These are phyloP conservation scores for Amblyopsis hoosieri DNA, from an alignment of 2,797 vertebrate genomes.

Conservation along the genomic window DNA sequence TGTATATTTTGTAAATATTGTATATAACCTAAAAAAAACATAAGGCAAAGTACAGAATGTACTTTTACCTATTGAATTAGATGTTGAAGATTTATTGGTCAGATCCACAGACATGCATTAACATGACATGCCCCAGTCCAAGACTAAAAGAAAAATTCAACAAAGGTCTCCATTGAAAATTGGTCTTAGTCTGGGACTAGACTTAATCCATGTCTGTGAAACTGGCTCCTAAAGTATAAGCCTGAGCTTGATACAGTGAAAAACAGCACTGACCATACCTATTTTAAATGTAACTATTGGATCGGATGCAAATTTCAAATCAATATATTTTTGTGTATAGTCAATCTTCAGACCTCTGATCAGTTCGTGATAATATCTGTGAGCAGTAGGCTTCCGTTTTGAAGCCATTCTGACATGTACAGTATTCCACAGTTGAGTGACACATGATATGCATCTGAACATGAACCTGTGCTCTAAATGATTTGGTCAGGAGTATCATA, in stretches of 20 bases:
- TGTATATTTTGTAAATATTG: slow-evolving; percentile 73
- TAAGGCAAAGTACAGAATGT: slow-evolving; percentile 3
- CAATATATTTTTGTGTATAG: slow-evolving; percentile 1
- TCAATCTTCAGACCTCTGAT: neutral
- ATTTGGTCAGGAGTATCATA: slow-evolving; percentile 20
- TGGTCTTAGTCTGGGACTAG: too few species aligned
- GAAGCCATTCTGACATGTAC: neutral
- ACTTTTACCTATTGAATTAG: neutral
- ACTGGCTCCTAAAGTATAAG: neutral
- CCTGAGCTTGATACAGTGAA: slow-evolving; percentile 1
- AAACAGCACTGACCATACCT: slow-evolving; percentile 3
- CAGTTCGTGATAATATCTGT: neutral
- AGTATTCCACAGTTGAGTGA: neutral
- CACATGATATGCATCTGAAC: neutral
- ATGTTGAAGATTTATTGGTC: neutral
- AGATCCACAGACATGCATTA: too few species aligned
- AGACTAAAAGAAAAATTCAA: too few species aligned
- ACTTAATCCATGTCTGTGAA: too few species aligned
- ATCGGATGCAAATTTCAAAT: slow-evolving; percentile 28
- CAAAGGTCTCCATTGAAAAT: too few species aligned
- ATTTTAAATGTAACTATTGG: slow-evolving; percentile 8
- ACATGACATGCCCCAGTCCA: too few species aligned
- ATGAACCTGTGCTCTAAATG: neutral
- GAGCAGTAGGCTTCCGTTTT: neutral
- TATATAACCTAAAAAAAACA: slow-evolving; percentile 57